A percentile compares a stretch with the other conserved stretches of the same genome.
These are phyloP conservation scores for Pyxicephalus adspersus DNA, from an alignment of 2,113 vertebrate species.

Conservation along the genomic window DNA sequence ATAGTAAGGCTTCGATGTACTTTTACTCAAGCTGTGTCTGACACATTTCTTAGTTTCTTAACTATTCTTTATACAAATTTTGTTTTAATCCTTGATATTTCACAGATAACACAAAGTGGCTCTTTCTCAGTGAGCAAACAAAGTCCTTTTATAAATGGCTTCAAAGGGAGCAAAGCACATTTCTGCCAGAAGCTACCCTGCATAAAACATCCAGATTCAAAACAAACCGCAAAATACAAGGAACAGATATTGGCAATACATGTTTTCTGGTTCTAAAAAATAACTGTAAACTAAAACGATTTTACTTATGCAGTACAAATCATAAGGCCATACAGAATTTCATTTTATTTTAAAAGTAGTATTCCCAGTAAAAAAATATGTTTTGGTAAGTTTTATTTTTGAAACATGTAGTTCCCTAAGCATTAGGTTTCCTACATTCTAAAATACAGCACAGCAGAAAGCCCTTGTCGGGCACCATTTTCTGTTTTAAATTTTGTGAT, in stretches of 20 bases:
- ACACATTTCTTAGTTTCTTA: conserved; percentile 1
- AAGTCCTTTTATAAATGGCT: conserved; percentile 13
- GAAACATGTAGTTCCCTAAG: too few species aligned
- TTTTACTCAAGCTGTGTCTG: not conserved
- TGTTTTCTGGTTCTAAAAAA: not conserved
- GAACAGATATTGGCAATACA: conserved; percentile 8
- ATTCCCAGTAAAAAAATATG: too few species aligned
- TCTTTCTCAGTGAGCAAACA: conserved; percentile 35
- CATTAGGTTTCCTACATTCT: too few species aligned
- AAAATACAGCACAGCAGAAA: too few species aligned
- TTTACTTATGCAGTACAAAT: too few species aligned
- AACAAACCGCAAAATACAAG: not conserved
- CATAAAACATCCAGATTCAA: not conserved
- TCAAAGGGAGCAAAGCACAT: conserved; percentile 30
- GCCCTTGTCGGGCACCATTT: too few species aligned
- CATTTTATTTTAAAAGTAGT: too few species aligned
- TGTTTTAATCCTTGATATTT: conserved; percentile 34
- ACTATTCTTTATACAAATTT: conserved; percentile 15
- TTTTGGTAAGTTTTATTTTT: too few species aligned
- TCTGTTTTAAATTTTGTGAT: too few species aligned
- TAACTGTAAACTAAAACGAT: not conserved
- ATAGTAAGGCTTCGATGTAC: not conserved
- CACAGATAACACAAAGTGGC: conserved; percentile 22
- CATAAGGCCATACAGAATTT: too few species aligned
- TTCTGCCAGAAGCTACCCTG: conserved; percentile 9